Percentiles rank a stretch among this genome's conserved stretches.
phyloP scores from a whole-genome alignment of 2,113 vertebrate genomes.

The Petaurus breviceps region DNA sequence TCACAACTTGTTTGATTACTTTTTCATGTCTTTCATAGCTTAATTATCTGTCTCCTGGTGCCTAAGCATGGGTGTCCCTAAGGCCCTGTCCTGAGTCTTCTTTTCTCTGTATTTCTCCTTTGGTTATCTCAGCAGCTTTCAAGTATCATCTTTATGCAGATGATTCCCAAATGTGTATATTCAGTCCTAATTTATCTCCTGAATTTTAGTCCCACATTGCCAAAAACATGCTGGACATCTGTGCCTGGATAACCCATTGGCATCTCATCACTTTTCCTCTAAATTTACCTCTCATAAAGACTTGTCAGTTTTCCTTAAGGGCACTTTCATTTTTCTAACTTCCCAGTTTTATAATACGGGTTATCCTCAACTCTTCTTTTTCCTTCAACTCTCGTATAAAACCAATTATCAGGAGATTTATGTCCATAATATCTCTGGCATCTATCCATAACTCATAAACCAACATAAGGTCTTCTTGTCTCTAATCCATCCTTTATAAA shows the following conservation, averaged over 20 bases:
- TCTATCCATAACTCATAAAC: background rate
- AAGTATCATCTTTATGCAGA: background rate
- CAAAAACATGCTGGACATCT: background rate
- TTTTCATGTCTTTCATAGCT: background rate
- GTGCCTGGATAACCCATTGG: background rate
- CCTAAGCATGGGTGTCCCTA: background rate
- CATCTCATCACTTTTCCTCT: background rate
- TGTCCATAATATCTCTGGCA: background rate
- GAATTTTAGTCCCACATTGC: background rate
- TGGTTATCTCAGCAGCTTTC: background rate
- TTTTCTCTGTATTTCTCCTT: background rate
- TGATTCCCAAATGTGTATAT: background rate
- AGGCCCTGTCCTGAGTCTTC: background rate
- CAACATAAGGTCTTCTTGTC: background rate
- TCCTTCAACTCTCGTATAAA: background rate
- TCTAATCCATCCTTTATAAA: background rate
- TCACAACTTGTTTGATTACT: background rate
- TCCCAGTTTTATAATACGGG: background rate
- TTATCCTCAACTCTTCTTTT: background rate
- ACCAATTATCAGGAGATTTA: background rate
- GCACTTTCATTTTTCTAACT: background rate
- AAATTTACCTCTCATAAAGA: background rate
- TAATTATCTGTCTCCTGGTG: background rate
- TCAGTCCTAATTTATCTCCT: background rate
- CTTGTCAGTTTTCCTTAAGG: background rate